A percentile compares a stretch with the other conserved stretches of the same genome.
Evolutionary conservation across 2,113 vertebrate species (phyloP).

Genomic region (Tupaia tana): DNA sequence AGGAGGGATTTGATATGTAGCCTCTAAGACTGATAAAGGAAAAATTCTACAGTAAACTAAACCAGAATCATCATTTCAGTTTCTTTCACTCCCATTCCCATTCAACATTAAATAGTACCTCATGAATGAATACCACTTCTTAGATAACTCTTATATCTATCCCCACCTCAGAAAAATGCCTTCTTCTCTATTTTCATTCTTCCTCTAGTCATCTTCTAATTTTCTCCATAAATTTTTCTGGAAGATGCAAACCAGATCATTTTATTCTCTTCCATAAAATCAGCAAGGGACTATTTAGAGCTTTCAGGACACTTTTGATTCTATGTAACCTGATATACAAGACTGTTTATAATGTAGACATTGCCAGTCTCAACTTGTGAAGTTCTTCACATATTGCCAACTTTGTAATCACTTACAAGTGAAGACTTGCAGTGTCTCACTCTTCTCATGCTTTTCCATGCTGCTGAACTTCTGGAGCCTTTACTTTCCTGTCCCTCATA

Average conservation of each 20-base stretch:
- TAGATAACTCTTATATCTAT: not conserved
- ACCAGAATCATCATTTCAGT: not conserved
- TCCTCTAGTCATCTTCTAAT: not conserved
- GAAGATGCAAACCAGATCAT: not conserved
- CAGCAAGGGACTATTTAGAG: not conserved
- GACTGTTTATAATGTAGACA: not conserved
- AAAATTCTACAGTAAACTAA: not conserved
- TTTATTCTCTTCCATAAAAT: not conserved
- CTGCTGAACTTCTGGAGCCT: not conserved
- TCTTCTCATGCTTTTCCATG: not conserved
- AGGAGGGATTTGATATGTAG: accelerated
- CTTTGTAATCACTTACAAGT: not conserved
- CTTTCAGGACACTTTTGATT: not conserved
- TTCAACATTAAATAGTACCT: not conserved
- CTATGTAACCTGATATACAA: not conserved
- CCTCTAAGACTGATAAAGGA: not conserved
- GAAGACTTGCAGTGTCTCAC: not conserved
- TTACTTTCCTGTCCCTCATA: not conserved
- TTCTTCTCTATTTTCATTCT: not conserved
- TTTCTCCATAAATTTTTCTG: not conserved
- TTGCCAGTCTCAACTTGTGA: not conserved
- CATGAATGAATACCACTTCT: too few species aligned
- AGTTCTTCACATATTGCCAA: not conserved
- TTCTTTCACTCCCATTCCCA: not conserved
- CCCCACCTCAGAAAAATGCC: not conserved